Base-by-base conservation (phyloP, 2,113 vertebrate genomes). In the Agapornis roseicollis region DNA sequence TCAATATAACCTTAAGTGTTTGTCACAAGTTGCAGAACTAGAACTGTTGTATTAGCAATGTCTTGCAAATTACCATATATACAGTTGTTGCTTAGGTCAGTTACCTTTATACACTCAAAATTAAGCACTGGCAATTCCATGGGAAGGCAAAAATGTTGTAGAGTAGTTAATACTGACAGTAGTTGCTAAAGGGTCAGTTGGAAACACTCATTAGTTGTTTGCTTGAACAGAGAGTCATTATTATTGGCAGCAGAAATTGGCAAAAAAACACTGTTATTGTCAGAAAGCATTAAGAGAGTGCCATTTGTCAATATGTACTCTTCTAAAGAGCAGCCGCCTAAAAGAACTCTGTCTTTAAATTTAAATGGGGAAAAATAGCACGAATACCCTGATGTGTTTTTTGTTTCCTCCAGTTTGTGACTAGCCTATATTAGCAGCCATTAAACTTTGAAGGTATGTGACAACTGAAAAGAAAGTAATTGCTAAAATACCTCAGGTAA, bases 171-270 rank as follows among this genome's bases (percentile, higher is more conserved):
- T 39, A 56, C 91, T 90, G 72, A 89, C 79, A 94, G 77, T 25
- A 94, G 82, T 24, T 90, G 58, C 81, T 89, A 46, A 91, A 96
- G 96, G 91, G 92, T 96, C 91, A 78, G 73, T 60, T 92, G 79
- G 68, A 94, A 85, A 64, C 83, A 88, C 74, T 87, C 77, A 83
- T 97, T 92, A 94, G 88, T 70, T 90, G 91, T 77, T 95, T 88
- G 60, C 50, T 89, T 65, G 63, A 94, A 85, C 87, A 94, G 82
- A 42, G 73, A 81, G 53, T 90, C 94, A 88, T 89, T 94, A 96
- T 44, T 97, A 95, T 78, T 85, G 92, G 91, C 94, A 95, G 80
- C 18, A 81, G 60, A 50, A 96, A 92, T 83, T 64, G 78, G 89
- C 89, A 92, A 82, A 86, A 86, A 86, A 73, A 39, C 27, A 17